phyloP scores from a whole-genome alignment of 2,888 invertebrate species.

The Leptogaster cylindrica region DNA sequence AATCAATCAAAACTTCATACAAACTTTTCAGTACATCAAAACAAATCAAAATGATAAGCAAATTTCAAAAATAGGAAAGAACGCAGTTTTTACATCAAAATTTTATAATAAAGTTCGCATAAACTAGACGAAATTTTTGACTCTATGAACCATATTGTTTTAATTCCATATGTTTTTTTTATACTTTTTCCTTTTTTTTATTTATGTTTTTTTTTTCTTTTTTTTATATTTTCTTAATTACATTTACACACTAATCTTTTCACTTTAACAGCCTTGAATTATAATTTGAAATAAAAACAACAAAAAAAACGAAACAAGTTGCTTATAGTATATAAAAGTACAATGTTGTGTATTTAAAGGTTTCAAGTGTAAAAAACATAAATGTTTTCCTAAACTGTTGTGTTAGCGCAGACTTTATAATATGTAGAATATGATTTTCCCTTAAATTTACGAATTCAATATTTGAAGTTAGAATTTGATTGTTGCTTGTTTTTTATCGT shows the following conservation, averaged over 20 bases:
- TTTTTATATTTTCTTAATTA: constrained; percentile 1
- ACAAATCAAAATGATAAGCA: constrained; percentile 17
- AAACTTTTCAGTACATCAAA: constrained; percentile 6
- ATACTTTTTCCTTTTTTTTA: not conserved
- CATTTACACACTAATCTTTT: constrained; percentile 1
- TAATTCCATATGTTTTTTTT: constrained; percentile 8
- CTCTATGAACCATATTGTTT: not conserved
- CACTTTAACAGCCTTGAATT: constrained; percentile 25
- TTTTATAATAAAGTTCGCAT: constrained; percentile 7
- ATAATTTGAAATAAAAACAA: constrained; percentile 30
- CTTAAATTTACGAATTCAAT: too few relatives aligned
- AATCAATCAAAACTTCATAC: constrained; percentile 24
- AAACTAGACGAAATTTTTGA: constrained; percentile 14
- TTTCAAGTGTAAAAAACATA: too few relatives aligned
- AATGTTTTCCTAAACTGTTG: too few relatives aligned
- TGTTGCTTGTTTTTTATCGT: too few relatives aligned
- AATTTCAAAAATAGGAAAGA: not conserved
- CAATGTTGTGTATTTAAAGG: too few relatives aligned
- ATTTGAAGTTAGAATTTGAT: too few relatives aligned
- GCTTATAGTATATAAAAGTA: too few relatives aligned
- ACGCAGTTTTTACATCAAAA: constrained; percentile 8
- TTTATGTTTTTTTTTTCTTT: not conserved
- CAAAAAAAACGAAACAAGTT: not conserved
- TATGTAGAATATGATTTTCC: too few relatives aligned
- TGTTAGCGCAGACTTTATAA: too few relatives aligned